These are phyloP conservation scores for Amiota minor DNA, from an alignment of 2,888 invertebrate genomes.

Conservation along the genomic window DNA sequence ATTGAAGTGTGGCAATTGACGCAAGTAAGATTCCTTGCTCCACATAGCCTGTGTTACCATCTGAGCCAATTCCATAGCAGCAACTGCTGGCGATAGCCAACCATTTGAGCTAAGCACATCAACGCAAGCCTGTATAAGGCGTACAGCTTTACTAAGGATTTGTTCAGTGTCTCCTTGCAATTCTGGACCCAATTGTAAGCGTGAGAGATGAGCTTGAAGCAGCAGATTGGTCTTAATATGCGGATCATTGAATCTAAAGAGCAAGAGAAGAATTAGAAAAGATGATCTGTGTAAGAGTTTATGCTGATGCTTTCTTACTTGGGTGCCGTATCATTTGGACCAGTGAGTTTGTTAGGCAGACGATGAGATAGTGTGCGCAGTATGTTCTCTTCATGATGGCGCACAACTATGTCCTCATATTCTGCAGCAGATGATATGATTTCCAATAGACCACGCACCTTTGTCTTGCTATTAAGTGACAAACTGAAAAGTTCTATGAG, in stretches of 20 bases:
- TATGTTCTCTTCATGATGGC: slow-evolving; percentile 95
- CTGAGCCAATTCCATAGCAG: slow-evolving; percentile 99
- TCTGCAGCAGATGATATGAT: slow-evolving; percentile 98
- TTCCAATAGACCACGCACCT: slow-evolving; percentile 96
- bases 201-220: slow-evolving; percentile 94
- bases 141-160: slow-evolving; percentile 87
- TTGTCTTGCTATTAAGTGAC: slow-evolving; percentile 96
- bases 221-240: slow-evolving; percentile 97
- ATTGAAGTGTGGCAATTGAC: slow-evolving; percentile 96
- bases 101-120: slow-evolving; percentile 96
- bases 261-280: background rate
- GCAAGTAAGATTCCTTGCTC: slow-evolving; percentile 97
- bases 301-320: slow-evolving; percentile 76
- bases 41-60: slow-evolving; percentile 99
- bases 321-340: slow-evolving; percentile 77
- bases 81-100: slow-evolving; percentile 98
- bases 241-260: slow-evolving; percentile 90
- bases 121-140: slow-evolving; percentile 95
- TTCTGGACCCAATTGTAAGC: slow-evolving; percentile 95
- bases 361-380: slow-evolving; percentile 77
- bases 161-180: slow-evolving; percentile 95
- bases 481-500: slow-evolving; percentile 95
- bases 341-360: slow-evolving; percentile 78
- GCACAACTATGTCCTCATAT: slow-evolving; percentile 93
- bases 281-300: background rate